phyloP scores from a whole-genome alignment of 2,888 invertebrate species.

The Nomada ruficornis region DNA sequence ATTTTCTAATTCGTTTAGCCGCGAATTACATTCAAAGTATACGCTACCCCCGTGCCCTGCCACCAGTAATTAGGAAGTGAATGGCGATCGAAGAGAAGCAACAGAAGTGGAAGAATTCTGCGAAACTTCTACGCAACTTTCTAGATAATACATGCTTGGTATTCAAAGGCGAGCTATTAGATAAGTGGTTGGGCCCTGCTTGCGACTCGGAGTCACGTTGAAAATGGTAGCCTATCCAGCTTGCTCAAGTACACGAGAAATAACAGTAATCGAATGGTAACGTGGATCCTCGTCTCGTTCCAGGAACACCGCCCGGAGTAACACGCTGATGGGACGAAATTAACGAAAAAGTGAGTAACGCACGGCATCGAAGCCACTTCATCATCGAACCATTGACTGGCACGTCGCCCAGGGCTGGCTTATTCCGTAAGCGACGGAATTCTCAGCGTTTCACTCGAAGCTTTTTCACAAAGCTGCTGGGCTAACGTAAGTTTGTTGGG shows the following conservation, averaged over 20 bases:
- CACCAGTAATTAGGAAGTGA: background rate
- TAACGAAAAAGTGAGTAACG: conserved; percentile 26
- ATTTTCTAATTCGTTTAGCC: background rate
- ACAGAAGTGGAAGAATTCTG: background rate
- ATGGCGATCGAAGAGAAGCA: background rate
- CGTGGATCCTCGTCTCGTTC: conserved; percentile 23
- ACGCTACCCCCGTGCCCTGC: too few species aligned
- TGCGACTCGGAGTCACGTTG: conserved; percentile 11
- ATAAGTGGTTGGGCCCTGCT: conserved; percentile 22
- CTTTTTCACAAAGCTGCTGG: background rate
- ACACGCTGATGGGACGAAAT: conserved; percentile 27
- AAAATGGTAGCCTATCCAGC: conserved; percentile 34
- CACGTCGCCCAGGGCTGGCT: background rate
- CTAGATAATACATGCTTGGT: conserved; percentile 3
- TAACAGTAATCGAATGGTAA: conserved; percentile 45
- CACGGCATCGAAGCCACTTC: conserved; percentile 23
- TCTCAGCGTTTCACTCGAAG: background rate
- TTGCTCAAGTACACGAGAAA: conserved; percentile 30
- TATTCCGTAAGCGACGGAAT: conserved; percentile 14
- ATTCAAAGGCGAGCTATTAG: conserved; percentile 21
- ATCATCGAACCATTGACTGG: conserved; percentile 35
- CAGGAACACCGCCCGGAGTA: conserved; percentile 29
- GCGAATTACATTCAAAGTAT: too few species aligned
- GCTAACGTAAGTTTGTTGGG: background rate
- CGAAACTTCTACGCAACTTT: conserved; percentile 18